Evolutionary conservation across 2,113 vertebrate genomes (phyloP).

Genomic region (Manacus vitellinus): DNA sequence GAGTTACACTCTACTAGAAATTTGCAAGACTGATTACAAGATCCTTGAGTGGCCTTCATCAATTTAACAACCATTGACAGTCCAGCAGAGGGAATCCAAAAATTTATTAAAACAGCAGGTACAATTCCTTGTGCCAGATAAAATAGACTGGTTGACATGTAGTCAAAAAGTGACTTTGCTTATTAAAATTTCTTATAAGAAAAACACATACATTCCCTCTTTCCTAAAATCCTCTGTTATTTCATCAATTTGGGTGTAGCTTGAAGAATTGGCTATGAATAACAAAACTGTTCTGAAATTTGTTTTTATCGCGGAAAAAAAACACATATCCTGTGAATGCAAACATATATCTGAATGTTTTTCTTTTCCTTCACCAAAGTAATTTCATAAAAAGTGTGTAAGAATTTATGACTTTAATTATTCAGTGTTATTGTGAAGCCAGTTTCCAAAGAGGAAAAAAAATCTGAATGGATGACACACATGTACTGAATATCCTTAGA

Average conservation of each 20-base stretch:
- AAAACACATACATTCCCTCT: rapidly evolving
- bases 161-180: background rate
- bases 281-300: background rate
- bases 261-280: background rate
- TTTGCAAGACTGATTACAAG: conserved; percentile 20
- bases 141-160: background rate
- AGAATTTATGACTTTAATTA: background rate
- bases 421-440: background rate
- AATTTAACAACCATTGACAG: conserved; percentile 22
- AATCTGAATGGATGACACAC: background rate
- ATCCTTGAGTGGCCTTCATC: conserved; percentile 3
- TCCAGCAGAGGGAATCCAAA: background rate
- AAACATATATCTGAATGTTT: background rate
- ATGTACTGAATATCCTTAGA: background rate
- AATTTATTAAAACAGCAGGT: background rate
- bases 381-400: background rate
- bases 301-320: background rate
- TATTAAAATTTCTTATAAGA: background rate
- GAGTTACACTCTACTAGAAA: background rate
- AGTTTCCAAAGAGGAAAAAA: background rate
- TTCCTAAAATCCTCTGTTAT: background rate
- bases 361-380: background rate
- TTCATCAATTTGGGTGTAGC: background rate
- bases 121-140: background rate
- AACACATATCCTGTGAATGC: background rate